Evolutionary conservation across 2,113 vertebrate species (phyloP).

Genomic region (Hypanus sabinus): DNA sequence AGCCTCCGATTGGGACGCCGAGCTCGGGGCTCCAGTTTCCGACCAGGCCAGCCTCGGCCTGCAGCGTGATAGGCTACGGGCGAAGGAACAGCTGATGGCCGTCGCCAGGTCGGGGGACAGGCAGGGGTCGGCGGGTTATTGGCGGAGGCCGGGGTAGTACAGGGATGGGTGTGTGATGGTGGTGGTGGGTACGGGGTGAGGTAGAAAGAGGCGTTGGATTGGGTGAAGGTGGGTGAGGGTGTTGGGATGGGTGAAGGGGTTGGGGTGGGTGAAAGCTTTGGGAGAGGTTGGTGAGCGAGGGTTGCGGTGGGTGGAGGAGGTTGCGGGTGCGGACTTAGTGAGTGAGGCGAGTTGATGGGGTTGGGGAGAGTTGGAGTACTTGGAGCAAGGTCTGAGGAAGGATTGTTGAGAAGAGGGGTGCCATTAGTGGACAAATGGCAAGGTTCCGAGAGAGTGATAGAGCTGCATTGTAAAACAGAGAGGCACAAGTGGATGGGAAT

Average conservation of each 20-base stretch:
- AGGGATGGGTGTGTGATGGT: not conserved
- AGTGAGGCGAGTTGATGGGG: not conserved
- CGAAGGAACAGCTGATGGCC: conserved; percentile 17
- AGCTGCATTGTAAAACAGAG: too few relatives aligned
- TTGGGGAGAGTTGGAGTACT: too few relatives aligned
- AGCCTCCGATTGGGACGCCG: too few relatives aligned
- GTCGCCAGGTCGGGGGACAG: not conserved
- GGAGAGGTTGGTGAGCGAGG: not conserved
- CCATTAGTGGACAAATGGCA: too few relatives aligned
- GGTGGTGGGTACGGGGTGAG: too few relatives aligned
- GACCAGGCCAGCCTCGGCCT: too few relatives aligned
- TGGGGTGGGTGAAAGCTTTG: not conserved
- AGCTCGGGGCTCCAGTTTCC: not conserved
- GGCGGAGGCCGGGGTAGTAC: not conserved
- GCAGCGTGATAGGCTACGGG: not conserved
- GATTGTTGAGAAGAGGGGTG: too few relatives aligned
- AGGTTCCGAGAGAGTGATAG: too few relatives aligned
- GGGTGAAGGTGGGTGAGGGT: not conserved
- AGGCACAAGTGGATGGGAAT: not conserved
- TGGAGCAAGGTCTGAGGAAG: too few relatives aligned
- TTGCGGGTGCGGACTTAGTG: not conserved
- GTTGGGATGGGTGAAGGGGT: not conserved
- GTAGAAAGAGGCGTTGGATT: not conserved
- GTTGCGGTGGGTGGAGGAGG: not conserved
- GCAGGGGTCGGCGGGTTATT: not conserved